Evolutionary conservation across 30 jellyfish, hydroid and myxozoan species (phyloP).

Genomic region (Rhopilema esculentum): DNA sequence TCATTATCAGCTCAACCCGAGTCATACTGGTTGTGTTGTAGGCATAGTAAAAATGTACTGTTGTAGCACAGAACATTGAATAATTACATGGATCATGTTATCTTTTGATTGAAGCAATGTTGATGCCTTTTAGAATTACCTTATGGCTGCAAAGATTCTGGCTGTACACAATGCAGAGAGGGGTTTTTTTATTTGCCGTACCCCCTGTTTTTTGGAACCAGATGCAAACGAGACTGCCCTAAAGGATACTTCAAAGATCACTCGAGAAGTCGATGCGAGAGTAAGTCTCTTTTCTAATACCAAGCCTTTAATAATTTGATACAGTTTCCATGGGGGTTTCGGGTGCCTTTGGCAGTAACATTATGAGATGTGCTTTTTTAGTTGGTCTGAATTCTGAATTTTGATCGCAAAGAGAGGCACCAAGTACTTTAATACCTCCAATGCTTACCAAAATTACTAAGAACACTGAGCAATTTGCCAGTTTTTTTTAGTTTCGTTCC

Average conservation of each 20-base stretch:
- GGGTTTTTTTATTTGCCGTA: slow-evolving; percentile 39
- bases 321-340: not conserved
- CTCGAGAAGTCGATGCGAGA: slow-evolving; percentile 29
- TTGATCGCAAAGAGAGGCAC: too few species aligned
- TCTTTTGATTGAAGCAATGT: too few species aligned
- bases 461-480: too few species aligned
- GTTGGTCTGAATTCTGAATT: too few species aligned
- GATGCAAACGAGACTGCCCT: slow-evolving; percentile 57
- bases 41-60: too few species aligned
- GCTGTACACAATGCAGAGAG: slow-evolving; percentile 41
- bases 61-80: too few species aligned
- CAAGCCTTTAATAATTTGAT: not conserved
- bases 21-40: too few species aligned
- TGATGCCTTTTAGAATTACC: slow-evolving; percentile 30
- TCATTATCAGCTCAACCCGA: too few species aligned
- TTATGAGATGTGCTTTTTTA: not conserved
- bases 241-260: slow-evolving; percentile 35
- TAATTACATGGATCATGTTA: too few species aligned
- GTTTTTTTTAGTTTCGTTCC: too few species aligned
- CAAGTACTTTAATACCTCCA: too few species aligned
- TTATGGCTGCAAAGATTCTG: slow-evolving; percentile 18
- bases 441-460: too few species aligned
- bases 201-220: slow-evolving; percentile 1
- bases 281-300: slow-evolving; percentile 19
- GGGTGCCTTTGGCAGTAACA: not conserved